phyloP scores from a whole-genome alignment of 2,797 vertebrate species.

The Steatocranus sp. region DNA sequence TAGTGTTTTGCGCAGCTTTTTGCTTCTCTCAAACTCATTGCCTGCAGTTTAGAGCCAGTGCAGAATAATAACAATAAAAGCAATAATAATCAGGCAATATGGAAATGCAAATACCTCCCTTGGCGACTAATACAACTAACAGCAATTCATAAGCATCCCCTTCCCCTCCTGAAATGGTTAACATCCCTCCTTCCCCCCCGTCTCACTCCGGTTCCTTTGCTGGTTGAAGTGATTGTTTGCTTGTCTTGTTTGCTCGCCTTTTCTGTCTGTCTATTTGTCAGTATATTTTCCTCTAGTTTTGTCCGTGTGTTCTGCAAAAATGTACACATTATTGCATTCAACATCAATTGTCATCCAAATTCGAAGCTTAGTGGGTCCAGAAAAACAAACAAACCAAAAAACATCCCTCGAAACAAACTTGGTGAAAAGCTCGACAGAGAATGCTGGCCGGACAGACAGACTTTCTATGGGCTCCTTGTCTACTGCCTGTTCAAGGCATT shows the following conservation, averaged over 20 bases:
- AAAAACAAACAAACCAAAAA: conserved; percentile 1
- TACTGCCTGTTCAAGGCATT: conserved; percentile 67
- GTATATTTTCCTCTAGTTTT: conserved; percentile 59
- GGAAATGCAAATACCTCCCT: conserved; percentile 42
- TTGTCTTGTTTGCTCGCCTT: conserved; percentile 67
- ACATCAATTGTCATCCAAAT: conserved; percentile 62
- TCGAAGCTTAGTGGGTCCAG: conserved; percentile 4
- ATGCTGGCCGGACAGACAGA: conserved; percentile 79
- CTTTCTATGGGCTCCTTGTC: conserved; percentile 63
- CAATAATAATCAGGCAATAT: conserved; percentile 11
- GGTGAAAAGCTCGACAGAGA: conserved; percentile 35
- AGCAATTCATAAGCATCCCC: conserved; percentile 51
- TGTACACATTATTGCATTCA: conserved; percentile 63
- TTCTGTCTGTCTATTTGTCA: conserved; percentile 75
- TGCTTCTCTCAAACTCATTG: conserved; percentile 19
- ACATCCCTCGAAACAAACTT: background rate
- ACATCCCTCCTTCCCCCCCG: conserved; percentile 56
- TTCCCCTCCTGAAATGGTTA: conserved; percentile 35
- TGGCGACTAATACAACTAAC: conserved; percentile 57
- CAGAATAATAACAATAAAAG: background rate
- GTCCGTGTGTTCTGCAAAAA: conserved; percentile 73
- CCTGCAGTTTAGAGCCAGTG: conserved; percentile 49
- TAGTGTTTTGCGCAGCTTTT: background rate
- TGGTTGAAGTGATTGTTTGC: conserved; percentile 64
- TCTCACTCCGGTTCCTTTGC: conserved; percentile 62